phyloP scores from a whole-genome alignment of 2,888 invertebrate genomes.

The Calameuta pallipes region DNA sequence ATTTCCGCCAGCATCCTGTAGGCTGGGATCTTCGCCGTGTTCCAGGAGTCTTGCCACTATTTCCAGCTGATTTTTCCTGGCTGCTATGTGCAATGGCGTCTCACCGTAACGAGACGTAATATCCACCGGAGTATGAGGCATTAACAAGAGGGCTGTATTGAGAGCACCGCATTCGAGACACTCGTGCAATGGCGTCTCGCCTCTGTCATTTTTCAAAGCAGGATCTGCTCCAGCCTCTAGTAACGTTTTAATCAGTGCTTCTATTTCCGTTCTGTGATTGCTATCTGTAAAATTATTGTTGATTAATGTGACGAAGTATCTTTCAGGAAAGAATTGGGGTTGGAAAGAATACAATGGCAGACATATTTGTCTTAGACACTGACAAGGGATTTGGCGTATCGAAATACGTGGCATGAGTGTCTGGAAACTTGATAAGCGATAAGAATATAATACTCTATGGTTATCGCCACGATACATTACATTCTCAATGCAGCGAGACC shows the following conservation, averaged over 20 bases:
- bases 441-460: neutral
- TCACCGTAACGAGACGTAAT: conserved; percentile 57
- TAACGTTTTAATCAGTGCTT: conserved; percentile 50
- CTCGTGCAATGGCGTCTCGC: conserved; percentile 61
- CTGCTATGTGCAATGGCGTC: conserved; percentile 60
- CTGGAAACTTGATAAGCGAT: neutral
- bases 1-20: conserved; percentile 58
- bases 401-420: neutral
- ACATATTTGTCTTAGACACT: neutral
- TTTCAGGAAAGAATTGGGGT: neutral
- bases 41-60: conserved; percentile 50
- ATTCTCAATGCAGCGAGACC: neutral
- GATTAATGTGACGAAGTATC: neutral
- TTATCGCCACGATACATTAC: neutral
- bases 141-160: conserved; percentile 45
- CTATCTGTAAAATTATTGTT: conserved; percentile 36
- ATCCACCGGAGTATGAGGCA: conserved; percentile 43
- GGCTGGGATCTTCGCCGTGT: conserved; percentile 52
- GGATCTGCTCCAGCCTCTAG: conserved; percentile 60
- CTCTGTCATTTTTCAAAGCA: conserved; percentile 59
- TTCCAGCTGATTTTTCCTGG: conserved; percentile 53
- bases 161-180: conserved; percentile 52
- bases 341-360: neutral
- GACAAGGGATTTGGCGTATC: neutral
- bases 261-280: conserved; percentile 44